phyloP scores from a whole-genome alignment of 2,888 invertebrate genomes.

The Philonicus albiceps region DNA sequence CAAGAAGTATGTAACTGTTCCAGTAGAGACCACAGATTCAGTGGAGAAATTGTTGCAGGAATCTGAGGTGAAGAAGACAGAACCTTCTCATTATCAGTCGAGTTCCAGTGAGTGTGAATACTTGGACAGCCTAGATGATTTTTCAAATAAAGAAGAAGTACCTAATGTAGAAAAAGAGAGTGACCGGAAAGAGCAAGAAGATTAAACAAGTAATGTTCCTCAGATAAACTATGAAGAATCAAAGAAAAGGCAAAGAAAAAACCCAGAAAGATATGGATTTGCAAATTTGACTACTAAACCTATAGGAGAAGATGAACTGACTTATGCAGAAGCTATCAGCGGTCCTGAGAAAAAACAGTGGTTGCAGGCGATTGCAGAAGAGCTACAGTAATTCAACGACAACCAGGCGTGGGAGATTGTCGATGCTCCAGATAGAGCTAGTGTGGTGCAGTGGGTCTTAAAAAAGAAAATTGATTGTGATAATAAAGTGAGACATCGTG shows the following conservation, averaged over 20 bases:
- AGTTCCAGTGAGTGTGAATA: too few relatives aligned
- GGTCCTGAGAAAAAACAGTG: background rate
- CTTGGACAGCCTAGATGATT: too few relatives aligned
- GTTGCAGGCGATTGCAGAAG: background rate
- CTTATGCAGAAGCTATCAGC: background rate
- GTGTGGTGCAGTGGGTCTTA: constrained; percentile 45
- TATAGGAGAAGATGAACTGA: background rate
- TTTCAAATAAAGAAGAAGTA: too few relatives aligned
- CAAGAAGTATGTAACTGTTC: background rate
- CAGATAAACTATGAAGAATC: too few relatives aligned
- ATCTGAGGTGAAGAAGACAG: too few relatives aligned
- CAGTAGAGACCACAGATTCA: background rate
- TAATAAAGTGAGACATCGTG: constrained; percentile 45
- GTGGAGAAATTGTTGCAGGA: background rate
- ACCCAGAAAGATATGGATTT: too few relatives aligned
- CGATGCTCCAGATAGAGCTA: constrained; percentile 41
- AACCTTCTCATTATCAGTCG: too few relatives aligned
- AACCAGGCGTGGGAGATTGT: constrained; percentile 43
- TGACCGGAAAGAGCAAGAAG: too few relatives aligned
- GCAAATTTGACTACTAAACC: background rate
- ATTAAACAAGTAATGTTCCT: too few relatives aligned
- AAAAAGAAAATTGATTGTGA: constrained; percentile 46
- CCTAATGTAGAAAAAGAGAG: too few relatives aligned
- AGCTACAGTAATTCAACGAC: background rate
- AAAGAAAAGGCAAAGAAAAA: too few relatives aligned